Base-by-base conservation (phyloP, 2,113 vertebrate species). In the Stictonetta naevosa region DNA sequence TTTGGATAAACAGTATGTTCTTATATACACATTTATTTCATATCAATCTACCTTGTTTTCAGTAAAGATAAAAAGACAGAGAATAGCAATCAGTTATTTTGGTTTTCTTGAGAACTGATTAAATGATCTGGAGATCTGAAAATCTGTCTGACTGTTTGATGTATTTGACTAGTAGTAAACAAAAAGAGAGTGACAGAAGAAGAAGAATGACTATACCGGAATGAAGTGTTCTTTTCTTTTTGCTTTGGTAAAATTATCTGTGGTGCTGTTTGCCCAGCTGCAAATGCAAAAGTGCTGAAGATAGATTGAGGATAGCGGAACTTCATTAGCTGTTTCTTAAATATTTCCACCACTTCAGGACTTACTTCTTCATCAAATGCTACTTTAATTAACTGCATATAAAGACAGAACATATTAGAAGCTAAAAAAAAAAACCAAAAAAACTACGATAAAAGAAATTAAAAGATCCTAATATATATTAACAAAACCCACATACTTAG, bases 361-460 rank as follows among this genome's bases (percentile, higher is more conserved):
- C 98, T 99, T 66, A 99, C 99, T 98, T 99, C 99, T 96, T 99
- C 99, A 94, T 99, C 99, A 97, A 99, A 99, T 21, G 99, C 99
- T 93, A 99, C 99, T 97, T 99, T 99, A 97, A 99, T 99, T 94
- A 99, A 92, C 99, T 99, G 95, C 25, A 92, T 79, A 86, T 78
- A 96, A 95, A 97, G 83, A 97, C 22, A 91, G 4, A 44, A 87
- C 14, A 71, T 1, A 16, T 96, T 77, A 97, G 87, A 92, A 86
- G 50, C 3, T 6, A 19, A 33, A 86, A 87, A 62, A 78, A 79
- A 46, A 75, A 16, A 13, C 5, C 85, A 87, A 62, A 78, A 79
- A 46, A 40, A 23, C 5, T 0, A 78, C 31, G 58, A 81, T 46
- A 72, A 14, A n/a, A 62, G 28, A 87, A 90, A 72, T 29, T 1